A percentile compares a stretch with the other conserved stretches of the same genome.
Evolutionary conservation across 2,888 invertebrate genomes (phyloP).

Genomic region (Caenorhabditis plicata): DNA sequence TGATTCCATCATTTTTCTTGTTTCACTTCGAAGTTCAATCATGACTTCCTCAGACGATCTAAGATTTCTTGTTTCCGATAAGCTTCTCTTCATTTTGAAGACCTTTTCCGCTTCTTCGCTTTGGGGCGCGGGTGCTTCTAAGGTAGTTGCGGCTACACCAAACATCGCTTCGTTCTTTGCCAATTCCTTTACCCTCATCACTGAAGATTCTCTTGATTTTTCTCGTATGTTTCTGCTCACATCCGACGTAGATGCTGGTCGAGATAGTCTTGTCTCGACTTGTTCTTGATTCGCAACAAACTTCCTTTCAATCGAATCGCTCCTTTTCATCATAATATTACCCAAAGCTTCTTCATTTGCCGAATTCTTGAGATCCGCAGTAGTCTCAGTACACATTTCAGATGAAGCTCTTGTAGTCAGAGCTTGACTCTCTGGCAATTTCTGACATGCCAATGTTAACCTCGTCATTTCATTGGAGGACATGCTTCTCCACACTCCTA

Average conservation of each 20-base stretch:
- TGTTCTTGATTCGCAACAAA: conserved; percentile 21
- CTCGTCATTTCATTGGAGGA: conserved; percentile 7
- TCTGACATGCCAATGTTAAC: conserved; percentile 16
- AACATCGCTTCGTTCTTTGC: conserved; percentile 17
- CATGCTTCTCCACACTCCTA: conserved; percentile 17
- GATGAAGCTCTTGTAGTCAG: conserved; percentile 13
- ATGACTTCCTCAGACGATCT: conserved; percentile 2
- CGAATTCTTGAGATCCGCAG: conserved; percentile 17
- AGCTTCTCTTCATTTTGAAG: no score
- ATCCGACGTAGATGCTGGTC: neutral
- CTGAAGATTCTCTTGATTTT: conserved; percentile 7
- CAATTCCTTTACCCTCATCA: conserved; percentile 12
- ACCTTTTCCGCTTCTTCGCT: conserved; percentile 9
- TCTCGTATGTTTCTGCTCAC: neutral
- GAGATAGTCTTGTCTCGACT: conserved; percentile 3
- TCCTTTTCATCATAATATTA: conserved; percentile 3
- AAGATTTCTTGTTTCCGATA: conserved; percentile 15
- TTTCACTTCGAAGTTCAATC: no score
- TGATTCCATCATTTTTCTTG: no score
- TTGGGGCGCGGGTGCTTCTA: conserved; percentile 12
- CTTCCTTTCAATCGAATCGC: conserved; percentile 9
- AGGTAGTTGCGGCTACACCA: conserved; percentile 11
- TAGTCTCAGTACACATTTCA: conserved; percentile 9
- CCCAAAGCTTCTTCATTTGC: conserved; percentile 10
- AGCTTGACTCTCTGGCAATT: conserved; percentile 9